Evolutionary conservation across 2,113 vertebrate genomes (phyloP), one percentile per base, ranked within the genome.

Genomic region (Aegotheles bennettii): DNA sequence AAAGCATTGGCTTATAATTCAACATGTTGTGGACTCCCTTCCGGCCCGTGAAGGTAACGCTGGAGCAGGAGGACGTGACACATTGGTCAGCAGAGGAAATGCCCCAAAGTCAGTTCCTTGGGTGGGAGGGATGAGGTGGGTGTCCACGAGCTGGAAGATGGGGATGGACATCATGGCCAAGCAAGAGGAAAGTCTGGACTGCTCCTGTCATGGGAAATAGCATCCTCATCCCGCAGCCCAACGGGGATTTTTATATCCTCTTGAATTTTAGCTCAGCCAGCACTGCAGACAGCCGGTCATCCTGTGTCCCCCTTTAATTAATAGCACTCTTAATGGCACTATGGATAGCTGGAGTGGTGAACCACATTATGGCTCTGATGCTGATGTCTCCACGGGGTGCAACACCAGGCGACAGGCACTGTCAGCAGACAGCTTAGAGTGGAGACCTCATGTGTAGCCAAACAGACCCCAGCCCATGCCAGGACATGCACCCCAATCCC

Each of bases 1-100:
- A 89, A 96, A 95, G 80, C 81, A 87, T 35, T 84, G 82, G 19
- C 24, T 86, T 91, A 13, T 74, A 94, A 92, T 67, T 92, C 89
- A 69, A 26, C 5, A 4, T 0, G 0, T 23, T 57, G 54, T 4
- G 23, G 33, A 51, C 69, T 61, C 26, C 54, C 82, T 94, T 74
- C 74, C 24, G 84, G 64, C 21, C 59, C 73, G 45, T 43, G 83
- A 79, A 61, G 29, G 75, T 42, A 56, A 47, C 0, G 0, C 23
- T 56, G 60, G 60, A 92, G 26, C 23, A 88, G 89, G 42, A 86
- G 61, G 65, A 87, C 1, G 0, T 54, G 70, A 83, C 2, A 2
- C 26, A 20, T 17, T 0, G 3, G 13, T 47, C 77, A 51, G 60
- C 1, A 2, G 25, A 75, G 60, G 57, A 64, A 84, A 16, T n/a